phyloP scores from a whole-genome alignment of 2,113 vertebrate genomes.

The Thamnophis sirtalis region DNA sequence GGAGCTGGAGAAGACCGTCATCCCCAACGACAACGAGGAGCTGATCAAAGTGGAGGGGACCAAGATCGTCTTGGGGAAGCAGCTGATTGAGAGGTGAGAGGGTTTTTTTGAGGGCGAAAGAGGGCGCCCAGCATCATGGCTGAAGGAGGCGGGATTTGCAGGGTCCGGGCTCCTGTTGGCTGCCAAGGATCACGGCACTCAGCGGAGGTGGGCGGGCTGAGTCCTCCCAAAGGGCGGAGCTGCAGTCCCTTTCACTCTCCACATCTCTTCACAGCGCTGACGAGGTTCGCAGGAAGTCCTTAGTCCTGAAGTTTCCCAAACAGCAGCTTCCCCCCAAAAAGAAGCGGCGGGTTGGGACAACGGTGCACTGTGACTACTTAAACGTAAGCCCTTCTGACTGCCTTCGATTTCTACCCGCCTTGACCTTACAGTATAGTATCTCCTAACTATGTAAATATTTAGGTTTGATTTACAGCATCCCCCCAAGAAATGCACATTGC shows the following conservation, averaged over 20 bases:
- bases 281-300: conserved; percentile 93
- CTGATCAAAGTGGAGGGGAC: conserved; percentile 98
- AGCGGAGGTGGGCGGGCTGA: too few relatives aligned
- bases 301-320: conserved; percentile 97
- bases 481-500: background rate
- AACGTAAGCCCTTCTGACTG: conserved; percentile 76
- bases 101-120: background rate
- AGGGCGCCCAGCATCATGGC: background rate
- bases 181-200: background rate
- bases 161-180: background rate
- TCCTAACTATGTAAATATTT: background rate
- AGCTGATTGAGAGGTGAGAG: conserved; percentile 92
- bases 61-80: conserved; percentile 96
- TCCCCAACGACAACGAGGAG: conserved; percentile 97
- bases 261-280: conserved; percentile 76
- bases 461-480: background rate
- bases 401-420: background rate
- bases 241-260: background rate
- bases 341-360: conserved; percentile 91
- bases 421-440: background rate
- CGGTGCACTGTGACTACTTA: conserved; percentile 93
- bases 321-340: conserved; percentile 96
- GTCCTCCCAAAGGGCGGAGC: background rate
- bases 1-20: conserved; percentile 96
- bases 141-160: background rate